A percentile compares a stretch with the other conserved stretches of the same genome.
phyloP scores from a whole-genome alignment of 2,113 vertebrate species.

The Rhinoderma darwinii region DNA sequence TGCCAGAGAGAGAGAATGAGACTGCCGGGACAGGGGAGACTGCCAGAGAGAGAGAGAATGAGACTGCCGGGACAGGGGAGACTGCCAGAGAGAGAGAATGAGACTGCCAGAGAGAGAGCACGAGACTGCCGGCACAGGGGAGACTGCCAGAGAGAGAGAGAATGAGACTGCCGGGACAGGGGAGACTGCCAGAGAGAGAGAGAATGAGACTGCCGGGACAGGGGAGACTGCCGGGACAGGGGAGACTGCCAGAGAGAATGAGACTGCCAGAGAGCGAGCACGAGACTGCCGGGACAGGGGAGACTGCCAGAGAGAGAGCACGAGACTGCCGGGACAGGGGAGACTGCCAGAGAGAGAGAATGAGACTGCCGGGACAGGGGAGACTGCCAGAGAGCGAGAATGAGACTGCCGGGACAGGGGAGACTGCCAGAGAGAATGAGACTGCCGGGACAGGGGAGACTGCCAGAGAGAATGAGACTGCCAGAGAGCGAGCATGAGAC shows the following conservation, averaged over 20 bases:
- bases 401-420: too few relatives aligned
- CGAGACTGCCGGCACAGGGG: too few relatives aligned
- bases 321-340: background rate
- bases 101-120: too few relatives aligned
- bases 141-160: background rate
- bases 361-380: background rate
- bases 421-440: too few relatives aligned
- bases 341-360: background rate
- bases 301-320: background rate
- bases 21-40: conserved; percentile 73
- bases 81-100: background rate
- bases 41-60: background rate
- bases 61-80: background rate
- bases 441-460: too few relatives aligned
- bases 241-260: background rate
- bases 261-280: conserved; percentile 74
- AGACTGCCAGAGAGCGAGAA: background rate
- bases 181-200: background rate
- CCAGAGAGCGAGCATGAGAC: background rate
- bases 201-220: background rate
- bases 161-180: background rate
- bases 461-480: background rate
- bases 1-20: conserved; percentile 72
- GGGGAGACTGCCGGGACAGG: background rate
- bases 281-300: conserved; percentile 78